Conservation (phyloP, 1,140 invertebrate genomes). For the Polypedilum vanderplanki region DNA sequence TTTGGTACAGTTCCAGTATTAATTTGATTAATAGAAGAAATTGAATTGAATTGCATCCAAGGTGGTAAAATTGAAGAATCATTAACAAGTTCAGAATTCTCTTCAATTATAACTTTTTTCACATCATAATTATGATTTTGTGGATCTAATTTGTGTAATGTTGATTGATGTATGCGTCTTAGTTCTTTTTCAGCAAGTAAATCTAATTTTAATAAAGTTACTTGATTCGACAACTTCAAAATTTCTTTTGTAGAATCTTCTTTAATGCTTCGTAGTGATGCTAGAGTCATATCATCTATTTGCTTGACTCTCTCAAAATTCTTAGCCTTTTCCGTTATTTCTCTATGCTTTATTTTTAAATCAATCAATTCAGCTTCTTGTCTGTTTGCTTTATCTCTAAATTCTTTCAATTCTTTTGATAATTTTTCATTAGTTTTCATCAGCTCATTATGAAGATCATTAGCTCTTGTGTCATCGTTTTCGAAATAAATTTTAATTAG, state of each 20-base stretch:
- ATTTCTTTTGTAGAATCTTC: background rate
- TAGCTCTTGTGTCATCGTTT: background rate
- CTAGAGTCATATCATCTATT: background rate
- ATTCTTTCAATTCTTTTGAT: background rate
- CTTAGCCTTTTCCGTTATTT: background rate
- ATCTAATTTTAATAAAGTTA: background rate
- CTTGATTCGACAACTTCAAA: background rate
- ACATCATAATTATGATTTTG: background rate
- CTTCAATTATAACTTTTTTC: background rate
- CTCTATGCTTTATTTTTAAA: background rate
- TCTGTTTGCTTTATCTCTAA: background rate
- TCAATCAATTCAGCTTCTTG: background rate
- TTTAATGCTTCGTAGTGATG: background rate
- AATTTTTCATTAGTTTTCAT: background rate
- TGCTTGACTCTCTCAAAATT: background rate
- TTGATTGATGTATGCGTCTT: background rate
- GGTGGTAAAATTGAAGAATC: background rate
- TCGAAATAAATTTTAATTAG: background rate
- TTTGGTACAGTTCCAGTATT: background rate
- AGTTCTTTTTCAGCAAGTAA: background rate
- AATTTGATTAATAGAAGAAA: background rate
- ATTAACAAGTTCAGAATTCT: background rate
- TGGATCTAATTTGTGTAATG: background rate
- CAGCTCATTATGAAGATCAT: background rate
- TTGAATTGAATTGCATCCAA: background rate